Evolutionary conservation across 2,113 vertebrate species (phyloP), one percentile per base, ranked within the genome.

Genomic region (Plecturocebus donacophilus): DNA sequence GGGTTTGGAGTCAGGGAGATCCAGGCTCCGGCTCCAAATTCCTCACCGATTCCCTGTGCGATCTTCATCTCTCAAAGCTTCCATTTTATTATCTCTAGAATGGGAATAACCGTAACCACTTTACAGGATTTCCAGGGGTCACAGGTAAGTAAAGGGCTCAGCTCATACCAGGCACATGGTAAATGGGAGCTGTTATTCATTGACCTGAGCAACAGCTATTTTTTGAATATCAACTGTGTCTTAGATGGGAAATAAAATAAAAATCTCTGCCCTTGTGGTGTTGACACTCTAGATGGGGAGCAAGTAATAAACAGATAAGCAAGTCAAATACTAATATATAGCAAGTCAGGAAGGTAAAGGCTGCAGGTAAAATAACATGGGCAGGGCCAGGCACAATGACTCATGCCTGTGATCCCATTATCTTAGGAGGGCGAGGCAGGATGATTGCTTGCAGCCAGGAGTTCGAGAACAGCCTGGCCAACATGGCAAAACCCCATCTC

Each of bases 41-140:
- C 21, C 3, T 32, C 0, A 0, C 17, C 12, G 47, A 17, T 8
- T 83, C 35, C 7, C 20, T n/a, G 66, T 32, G 21, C 23, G 2
- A 11, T 7, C 40, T 8, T 73, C 0, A 0, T 45, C 32, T 52
- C 82, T 61, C 52, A 35, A 47, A 45, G 49, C 81, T 56, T 90
- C 87, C 12, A 1, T 23, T 38, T 61, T 61, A 8, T 17, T 49
- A 3, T 81, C 64, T 87, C 16, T 80, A 35, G 68, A 52, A 35
- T 76, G 76, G 87, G 11, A 61, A 14, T 32, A 80, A 56, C 9
- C 10, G 0, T 68, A 49, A 32, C n/a, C 61, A 13, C 30, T 66
- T 52, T 3, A 40, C 30, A 70, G 71, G 38, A 35, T 45, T 56
- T 79, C 89, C 1, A 8, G 54, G 38, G 47, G 32, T 40, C 3